A percentile compares a stretch with the other conserved stretches of the same genome.
Evolutionary conservation across 2,797 vertebrate species (phyloP).

Genomic region (Paratrypauchen microcephalus): DNA sequence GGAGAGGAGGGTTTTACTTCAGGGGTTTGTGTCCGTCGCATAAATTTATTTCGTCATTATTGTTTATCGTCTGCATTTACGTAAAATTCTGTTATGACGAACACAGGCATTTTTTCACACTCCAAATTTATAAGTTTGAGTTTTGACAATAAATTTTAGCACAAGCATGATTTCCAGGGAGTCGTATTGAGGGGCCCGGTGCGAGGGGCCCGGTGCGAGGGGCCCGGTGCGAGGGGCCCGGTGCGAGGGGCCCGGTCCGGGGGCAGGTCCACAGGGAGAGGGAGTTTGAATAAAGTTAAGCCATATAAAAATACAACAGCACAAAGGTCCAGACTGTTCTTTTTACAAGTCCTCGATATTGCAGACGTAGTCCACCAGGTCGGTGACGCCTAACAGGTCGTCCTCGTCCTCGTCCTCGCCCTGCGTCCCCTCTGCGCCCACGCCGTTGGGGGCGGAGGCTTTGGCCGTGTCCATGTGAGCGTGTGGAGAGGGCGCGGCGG

Average conservation of each 20-base stretch:
- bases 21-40: too few relatives aligned
- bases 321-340: slow-evolving; percentile 58
- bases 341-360: slow-evolving; percentile 97
- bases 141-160: neutral
- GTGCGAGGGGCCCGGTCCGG: neutral
- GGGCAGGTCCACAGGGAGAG: slow-evolving; percentile 25
- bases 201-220: too few relatives aligned
- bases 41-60: too few relatives aligned
- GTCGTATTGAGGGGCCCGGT: neutral
- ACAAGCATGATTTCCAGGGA: neutral
- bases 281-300: slow-evolving; percentile 63
- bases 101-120: too few relatives aligned
- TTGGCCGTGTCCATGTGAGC: slow-evolving; percentile 66
- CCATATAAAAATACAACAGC: slow-evolving; percentile 70
- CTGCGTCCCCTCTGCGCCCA: slow-evolving; percentile 79
- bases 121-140: neutral
- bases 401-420: slow-evolving; percentile 94
- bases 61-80: too few relatives aligned
- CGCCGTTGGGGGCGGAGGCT: slow-evolving; percentile 85
- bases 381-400: slow-evolving; percentile 96
- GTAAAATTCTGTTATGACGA: too few relatives aligned
- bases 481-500: slow-evolving; percentile 54
- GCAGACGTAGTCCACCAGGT: slow-evolving; percentile 99
- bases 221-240: neutral
- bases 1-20: too few relatives aligned